Base-by-base conservation (phyloP, 2,113 vertebrate genomes). In the Callipepla squamata region DNA sequence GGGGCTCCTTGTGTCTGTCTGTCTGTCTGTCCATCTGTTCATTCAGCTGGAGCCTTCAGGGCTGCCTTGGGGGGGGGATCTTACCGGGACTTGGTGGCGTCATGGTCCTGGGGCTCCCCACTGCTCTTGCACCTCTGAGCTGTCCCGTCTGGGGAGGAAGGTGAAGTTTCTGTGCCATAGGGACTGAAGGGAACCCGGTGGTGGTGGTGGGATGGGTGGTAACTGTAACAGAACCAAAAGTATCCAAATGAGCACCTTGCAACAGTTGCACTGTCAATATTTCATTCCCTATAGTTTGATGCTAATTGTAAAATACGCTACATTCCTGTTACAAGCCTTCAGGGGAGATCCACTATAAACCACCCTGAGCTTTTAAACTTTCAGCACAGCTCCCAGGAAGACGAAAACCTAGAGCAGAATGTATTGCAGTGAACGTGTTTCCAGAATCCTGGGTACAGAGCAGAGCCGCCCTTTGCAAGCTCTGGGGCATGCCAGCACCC, bases 381-480 rank as follows among this genome's bases (percentile, higher is more conserved):
- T 9, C 5, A 6, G 21, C 19, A 59, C 3, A 3, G 4, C 32
- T n/a, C 8, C 48, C 48, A 0, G 1, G 34, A 0, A 14, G 38
- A 34, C 32, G 53, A 42, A 5, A 11, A 4, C 0, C 16, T 8
- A 4, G 4, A 55, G 38, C 62, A 0, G 32, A 18, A 1, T 4
- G 16, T 1, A 1, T 2, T 4, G 50, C 9, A 10, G 7, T 4
- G 3, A 45, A 18, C 9, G 0, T 0, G 2, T 5, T 25, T 5
- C 62, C 18, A 13, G 66, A 53, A 47, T 14, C 17, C 20, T 36
- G 0, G 18, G 15, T 22, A 26, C 47, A 22, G 67, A 3, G 9
- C 1, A 11, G 2, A 7, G 38, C 32, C 4, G 0, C 8, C 19
- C 44, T 30, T 11, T 10, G n/a, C 32, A 3, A 44, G 34, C 2